phyloP scores from a whole-genome alignment of 2,888 invertebrate genomes.

The Amphipyra berbera region DNA sequence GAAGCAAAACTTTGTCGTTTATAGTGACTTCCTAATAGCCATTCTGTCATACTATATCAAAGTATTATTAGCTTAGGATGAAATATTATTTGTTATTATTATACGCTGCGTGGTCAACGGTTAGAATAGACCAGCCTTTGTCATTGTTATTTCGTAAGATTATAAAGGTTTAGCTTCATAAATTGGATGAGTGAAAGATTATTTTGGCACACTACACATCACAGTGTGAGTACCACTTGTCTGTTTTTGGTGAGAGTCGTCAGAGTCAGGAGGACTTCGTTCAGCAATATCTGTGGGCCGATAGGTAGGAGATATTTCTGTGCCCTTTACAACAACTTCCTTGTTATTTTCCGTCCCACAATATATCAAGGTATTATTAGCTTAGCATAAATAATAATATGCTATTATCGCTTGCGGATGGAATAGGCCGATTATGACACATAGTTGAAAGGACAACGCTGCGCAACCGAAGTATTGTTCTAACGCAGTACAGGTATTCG shows the following conservation, averaged over 20 bases:
- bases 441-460: constrained; percentile 65
- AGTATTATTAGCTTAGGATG: constrained; percentile 37
- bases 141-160: neutral
- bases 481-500: constrained; percentile 54
- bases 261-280: neutral
- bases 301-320: constrained; percentile 4
- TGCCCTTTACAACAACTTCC: constrained; percentile 23
- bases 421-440: constrained; percentile 54
- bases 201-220: too few species aligned
- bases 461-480: constrained; percentile 64
- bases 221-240: neutral
- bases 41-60: constrained; percentile 45
- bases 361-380: constrained; percentile 24
- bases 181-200: neutral
- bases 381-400: constrained; percentile 38
- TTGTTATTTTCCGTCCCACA: constrained; percentile 41
- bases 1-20: constrained; percentile 29
- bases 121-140: constrained; percentile 18
- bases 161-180: neutral
- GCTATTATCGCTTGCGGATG: constrained; percentile 51
- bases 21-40: constrained; percentile 42
- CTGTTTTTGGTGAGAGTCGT: too few species aligned
- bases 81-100: constrained; percentile 43
- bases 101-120: constrained; percentile 2
- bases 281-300: neutral